A percentile compares a stretch with the other conserved stretches of the same genome.
These are phyloP conservation scores for Otolemur garnettii DNA, from an alignment of 2,113 vertebrate genomes.

Conservation along the genomic window DNA sequence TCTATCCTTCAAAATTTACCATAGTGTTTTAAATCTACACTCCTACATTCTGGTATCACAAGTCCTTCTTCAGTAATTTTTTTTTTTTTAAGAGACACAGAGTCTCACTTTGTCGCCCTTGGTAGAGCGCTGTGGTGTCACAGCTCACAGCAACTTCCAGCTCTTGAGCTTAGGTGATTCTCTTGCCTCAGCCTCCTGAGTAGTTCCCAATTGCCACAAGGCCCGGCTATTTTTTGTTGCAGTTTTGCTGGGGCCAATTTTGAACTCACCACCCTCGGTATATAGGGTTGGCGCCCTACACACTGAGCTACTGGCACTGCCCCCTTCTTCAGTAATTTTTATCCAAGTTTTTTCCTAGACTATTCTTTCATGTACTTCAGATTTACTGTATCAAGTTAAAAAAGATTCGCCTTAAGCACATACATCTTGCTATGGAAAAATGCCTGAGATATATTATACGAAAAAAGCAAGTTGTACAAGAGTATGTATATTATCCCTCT, in stretches of 20 bases:
- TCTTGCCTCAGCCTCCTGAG: too few relatives aligned
- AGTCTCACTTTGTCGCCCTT: too few relatives aligned
- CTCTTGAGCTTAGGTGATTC: too few relatives aligned
- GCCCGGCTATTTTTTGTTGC: too few relatives aligned
- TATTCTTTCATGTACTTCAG: slow-evolving; percentile 51
- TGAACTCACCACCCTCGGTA: too few relatives aligned
- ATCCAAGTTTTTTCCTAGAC: slow-evolving; percentile 49
- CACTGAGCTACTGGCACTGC: too few relatives aligned
- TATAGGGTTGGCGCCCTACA: too few relatives aligned
- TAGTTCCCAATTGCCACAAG: too few relatives aligned
- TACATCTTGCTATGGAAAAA: slow-evolving; percentile 78
- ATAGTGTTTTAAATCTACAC: neutral
- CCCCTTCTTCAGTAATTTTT: neutral
- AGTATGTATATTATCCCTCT: slow-evolving; percentile 62
- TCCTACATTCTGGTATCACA: slow-evolving; percentile 3
- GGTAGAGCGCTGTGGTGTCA: too few relatives aligned
- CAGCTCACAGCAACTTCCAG: too few relatives aligned
- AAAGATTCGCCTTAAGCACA: slow-evolving; percentile 71
- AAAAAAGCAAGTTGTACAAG: slow-evolving; percentile 56
- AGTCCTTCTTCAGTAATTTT: neutral
- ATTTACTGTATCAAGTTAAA: slow-evolving; percentile 68
- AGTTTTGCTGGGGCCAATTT: too few relatives aligned
- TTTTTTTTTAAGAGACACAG: neutral
- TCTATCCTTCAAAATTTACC: neutral
- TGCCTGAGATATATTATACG: slow-evolving; percentile 77